Percentiles rank a stretch among this genome's conserved stretches.
phyloP scores from a whole-genome alignment of 2,797 vertebrate genomes.

The Lycodopsis pacificus region DNA sequence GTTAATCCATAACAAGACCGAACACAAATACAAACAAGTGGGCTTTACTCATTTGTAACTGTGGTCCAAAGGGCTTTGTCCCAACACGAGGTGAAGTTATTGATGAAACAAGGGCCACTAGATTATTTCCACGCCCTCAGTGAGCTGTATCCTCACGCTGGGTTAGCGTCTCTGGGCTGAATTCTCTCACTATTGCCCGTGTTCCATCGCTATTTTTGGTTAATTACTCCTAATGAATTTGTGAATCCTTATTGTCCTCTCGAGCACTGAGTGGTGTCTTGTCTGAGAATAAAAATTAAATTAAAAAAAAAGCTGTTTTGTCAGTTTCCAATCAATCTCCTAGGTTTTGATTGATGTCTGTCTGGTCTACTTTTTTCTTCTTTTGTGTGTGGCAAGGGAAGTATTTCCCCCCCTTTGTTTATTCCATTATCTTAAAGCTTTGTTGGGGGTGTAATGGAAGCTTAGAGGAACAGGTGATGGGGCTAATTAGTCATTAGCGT shows the following conservation, averaged over 20 bases:
- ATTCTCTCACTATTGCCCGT: constrained; percentile 49
- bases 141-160: constrained; percentile 42
- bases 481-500: constrained; percentile 89
- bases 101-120: constrained; percentile 40
- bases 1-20: constrained; percentile 62
- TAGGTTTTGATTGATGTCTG: constrained; percentile 77
- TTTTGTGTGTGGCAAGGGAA: constrained; percentile 43
- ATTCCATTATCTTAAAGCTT: constrained; percentile 83
- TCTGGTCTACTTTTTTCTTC: constrained; percentile 46
- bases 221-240: constrained; percentile 83
- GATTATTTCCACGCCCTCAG: constrained; percentile 45
- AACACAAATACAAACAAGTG: constrained; percentile 64
- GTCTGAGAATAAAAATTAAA: constrained; percentile 40
- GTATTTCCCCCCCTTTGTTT: constrained; percentile 71
- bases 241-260: constrained; percentile 82
- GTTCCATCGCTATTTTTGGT: constrained; percentile 71
- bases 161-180: constrained; percentile 24
- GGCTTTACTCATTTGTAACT: constrained; percentile 43
- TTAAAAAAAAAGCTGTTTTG: constrained; percentile 27
- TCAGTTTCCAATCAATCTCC: constrained; percentile 73
- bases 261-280: constrained; percentile 68
- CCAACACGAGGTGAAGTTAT: constrained; percentile 44
- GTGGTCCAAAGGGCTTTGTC: constrained; percentile 51
- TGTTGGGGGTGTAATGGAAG: constrained; percentile 83
- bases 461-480: constrained; percentile 85